These are phyloP conservation scores for Pao palembangensis DNA, from an alignment of 2,113 vertebrate genomes.

Conservation along the genomic window DNA sequence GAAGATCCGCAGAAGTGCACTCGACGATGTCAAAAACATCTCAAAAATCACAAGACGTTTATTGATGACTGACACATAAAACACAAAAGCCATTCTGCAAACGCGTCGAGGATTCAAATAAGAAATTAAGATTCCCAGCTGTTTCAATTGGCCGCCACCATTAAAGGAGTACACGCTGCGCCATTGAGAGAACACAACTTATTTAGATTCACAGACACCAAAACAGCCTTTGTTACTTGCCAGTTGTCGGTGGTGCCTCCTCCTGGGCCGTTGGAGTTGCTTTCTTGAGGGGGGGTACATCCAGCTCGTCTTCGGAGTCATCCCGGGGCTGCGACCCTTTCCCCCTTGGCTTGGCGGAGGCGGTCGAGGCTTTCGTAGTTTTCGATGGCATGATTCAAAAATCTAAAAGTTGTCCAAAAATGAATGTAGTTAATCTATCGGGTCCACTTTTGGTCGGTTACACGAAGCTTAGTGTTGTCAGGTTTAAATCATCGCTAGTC, in stretches of 20 bases:
- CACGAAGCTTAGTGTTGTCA: conserved; percentile 50
- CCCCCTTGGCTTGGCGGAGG: conserved; percentile 69
- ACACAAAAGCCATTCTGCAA: conserved; percentile 46
- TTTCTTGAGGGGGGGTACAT: conserved; percentile 74
- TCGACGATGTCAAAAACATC: conserved; percentile 58
- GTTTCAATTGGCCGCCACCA: conserved; percentile 51
- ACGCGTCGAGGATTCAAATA: conserved; percentile 49
- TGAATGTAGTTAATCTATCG: conserved; percentile 54
- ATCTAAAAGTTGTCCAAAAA: conserved; percentile 60
- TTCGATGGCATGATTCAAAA: conserved; percentile 78
- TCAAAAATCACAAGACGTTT: conserved; percentile 49
- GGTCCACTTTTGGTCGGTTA: conserved; percentile 50
- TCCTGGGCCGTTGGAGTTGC: conserved; percentile 61
- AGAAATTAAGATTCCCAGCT: conserved; percentile 35
- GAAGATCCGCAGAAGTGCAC: conserved; percentile 34
- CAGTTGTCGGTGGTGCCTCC: conserved; percentile 69
- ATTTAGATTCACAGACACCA: conserved; percentile 66
- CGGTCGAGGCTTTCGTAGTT: conserved; percentile 78
- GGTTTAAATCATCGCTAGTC: conserved; percentile 49
- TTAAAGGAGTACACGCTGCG: conserved; percentile 51
- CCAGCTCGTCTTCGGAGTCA: conserved; percentile 75
- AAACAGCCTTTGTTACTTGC: conserved; percentile 76
- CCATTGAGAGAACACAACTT: conserved; percentile 64
- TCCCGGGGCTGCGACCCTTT: conserved; percentile 75
- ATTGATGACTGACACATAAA: conserved; percentile 49